Evolutionary conservation across 2,113 vertebrate genomes (phyloP), one percentile per base, ranked within the genome.

Genomic region (Dissostichus mawsoni): DNA sequence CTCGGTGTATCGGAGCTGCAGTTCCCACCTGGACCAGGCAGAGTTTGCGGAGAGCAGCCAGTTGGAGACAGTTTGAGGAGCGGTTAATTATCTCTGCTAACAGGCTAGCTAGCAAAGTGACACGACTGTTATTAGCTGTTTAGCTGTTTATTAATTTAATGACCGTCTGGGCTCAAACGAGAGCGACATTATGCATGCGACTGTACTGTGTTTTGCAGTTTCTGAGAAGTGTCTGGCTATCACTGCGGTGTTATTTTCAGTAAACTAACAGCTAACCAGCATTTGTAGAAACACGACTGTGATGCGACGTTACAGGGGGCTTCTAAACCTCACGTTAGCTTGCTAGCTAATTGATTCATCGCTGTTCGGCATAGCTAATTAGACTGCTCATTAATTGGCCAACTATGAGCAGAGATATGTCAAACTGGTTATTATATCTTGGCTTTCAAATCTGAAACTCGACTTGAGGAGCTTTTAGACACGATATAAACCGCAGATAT

Each of bases 291-390:
- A 82, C 69, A 74, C 79, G 74, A 61, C 84, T 75, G 89, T 93
- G 90, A 89, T 93, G 91, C 93, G 90, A 87, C 92, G 92, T 81
- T 90, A 75, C 66, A 44, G 45, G 64, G 76, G 71, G 79, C 77
- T 82, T 56, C 86, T 74, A 78, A 72, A 53, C 83, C 74, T 91
- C 36, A 41, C 36, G 36, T 41, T 41, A 94, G 94, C 94, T 71
- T 81, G 81, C 90, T 90, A 89, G 93, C 93, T 93, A 95, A 95
- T 95, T 95, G 94, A 93, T 91, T 88, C 89, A 62, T 85, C 90
- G 88, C 83, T 69, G 85, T 29, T 90, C 77, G 86, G 81, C 87
- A 73, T 77, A 90, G 93, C 90, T 95, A 95, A 95, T 95, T 95
- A 95, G 92, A 80, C 84, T 76, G 81, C 74, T 86, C 80, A 51